These are phyloP conservation scores for Lepidotrigona ventralis DNA, from an alignment of 1,140 invertebrate genomes.

Conservation along the genomic window DNA sequence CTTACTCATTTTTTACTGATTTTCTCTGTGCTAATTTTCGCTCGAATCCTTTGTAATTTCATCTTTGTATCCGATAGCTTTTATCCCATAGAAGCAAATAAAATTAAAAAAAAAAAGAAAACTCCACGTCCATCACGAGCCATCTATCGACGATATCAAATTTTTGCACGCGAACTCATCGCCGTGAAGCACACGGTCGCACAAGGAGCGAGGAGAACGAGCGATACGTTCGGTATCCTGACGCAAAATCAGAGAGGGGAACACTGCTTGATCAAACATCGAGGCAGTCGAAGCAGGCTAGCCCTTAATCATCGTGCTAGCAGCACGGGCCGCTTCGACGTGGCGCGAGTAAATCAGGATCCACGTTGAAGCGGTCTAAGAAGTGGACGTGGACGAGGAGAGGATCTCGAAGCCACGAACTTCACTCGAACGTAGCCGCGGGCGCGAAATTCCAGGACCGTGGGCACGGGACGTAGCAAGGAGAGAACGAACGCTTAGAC, in stretches of 20 bases:
- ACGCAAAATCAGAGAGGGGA: not conserved
- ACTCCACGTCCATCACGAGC: not conserved
- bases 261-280: not conserved
- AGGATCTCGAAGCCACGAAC: conserved; percentile 15
- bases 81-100: too few relatives aligned
- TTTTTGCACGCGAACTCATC: not conserved
- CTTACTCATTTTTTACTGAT: too few relatives aligned
- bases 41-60: too few relatives aligned
- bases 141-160: not conserved
- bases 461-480: not conserved
- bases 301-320: not conserved
- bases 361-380: conserved; percentile 1
- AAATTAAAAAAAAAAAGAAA: too few relatives aligned
- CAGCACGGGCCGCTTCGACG: not conserved
- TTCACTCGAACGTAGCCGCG: not conserved
- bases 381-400: conserved; percentile 1
- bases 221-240: not conserved
- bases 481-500: not conserved
- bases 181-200: not conserved
- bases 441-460: conserved; percentile 30
- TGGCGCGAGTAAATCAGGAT: conserved; percentile 25
- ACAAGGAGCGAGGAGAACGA: not conserved
- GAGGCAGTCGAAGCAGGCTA: not conserved
- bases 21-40: too few relatives aligned
- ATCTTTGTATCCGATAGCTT: too few relatives aligned